Percentiles rank a stretch among this genome's conserved stretches.
phyloP scores from a whole-genome alignment of 2,113 vertebrate species.

The Picathartes gymnocephalus region DNA sequence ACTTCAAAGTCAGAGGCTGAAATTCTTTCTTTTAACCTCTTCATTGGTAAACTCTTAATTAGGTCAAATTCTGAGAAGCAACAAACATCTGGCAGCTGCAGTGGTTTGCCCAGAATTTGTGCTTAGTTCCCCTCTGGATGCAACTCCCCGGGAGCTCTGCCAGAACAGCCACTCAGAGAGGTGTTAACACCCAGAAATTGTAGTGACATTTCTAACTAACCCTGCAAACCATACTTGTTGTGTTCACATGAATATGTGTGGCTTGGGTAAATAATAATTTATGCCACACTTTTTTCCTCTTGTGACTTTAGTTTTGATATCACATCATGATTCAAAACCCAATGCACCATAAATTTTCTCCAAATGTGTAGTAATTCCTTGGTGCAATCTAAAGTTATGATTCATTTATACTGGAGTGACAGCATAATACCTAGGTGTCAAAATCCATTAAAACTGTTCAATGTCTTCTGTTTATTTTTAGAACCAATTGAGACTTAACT shows the following conservation, averaged over 20 bases:
- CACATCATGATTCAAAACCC: conserved; percentile 95
- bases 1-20: neutral
- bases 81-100: neutral
- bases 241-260: neutral
- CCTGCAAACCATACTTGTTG: conserved; percentile 62
- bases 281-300: conserved; percentile 79
- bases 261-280: conserved; percentile 82
- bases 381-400: conserved; percentile 97
- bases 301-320: conserved; percentile 91
- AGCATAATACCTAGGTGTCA: conserved; percentile 99
- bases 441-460: conserved; percentile 99
- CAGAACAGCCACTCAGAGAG: neutral
- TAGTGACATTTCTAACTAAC: conserved; percentile 31
- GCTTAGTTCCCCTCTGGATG: neutral
- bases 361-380: conserved; percentile 99
- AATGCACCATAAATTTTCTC: conserved; percentile 92
- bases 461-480: conserved; percentile 99
- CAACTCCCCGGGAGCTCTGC: neutral
- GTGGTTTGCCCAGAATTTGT: neutral
- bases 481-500: conserved; percentile 99
- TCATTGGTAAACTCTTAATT: neutral
- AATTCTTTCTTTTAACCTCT: neutral
- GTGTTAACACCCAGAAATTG: conserved; percentile 37
- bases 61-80: neutral
- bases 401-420: conserved; percentile 99